Evolutionary conservation across 1,140 invertebrate species (phyloP).

Genomic region (Drosophila cardini): DNA sequence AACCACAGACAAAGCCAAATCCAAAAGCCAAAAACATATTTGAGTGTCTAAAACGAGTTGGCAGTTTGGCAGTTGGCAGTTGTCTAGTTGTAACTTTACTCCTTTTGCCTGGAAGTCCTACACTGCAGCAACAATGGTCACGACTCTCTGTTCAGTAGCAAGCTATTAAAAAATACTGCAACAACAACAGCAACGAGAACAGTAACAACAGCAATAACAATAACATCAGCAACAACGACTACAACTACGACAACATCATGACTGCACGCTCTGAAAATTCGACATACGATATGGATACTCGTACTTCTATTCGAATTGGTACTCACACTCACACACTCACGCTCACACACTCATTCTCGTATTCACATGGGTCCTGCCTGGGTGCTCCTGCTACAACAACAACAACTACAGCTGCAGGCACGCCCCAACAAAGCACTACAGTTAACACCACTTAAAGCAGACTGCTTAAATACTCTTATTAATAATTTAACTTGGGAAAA

Average conservation of each 20-base stretch:
- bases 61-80: conserved; percentile 41
- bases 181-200: conserved; percentile 28
- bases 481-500: no score
- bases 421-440: conserved; percentile 43
- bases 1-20: not conserved
- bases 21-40: conserved; percentile 44
- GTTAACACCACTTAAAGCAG: not conserved
- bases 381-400: conserved; percentile 17
- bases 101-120: conserved; percentile 21
- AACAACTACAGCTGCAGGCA: conserved; percentile 44
- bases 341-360: conserved; percentile 8
- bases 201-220: conserved; percentile 40
- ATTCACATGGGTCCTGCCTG: conserved; percentile 33
- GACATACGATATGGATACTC: conserved; percentile 74
- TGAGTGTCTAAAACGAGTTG: conserved; percentile 43
- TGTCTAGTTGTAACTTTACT: conserved; percentile 35
- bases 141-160: conserved; percentile 61
- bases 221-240: conserved; percentile 55
- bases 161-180: conserved; percentile 59
- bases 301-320: conserved; percentile 20
- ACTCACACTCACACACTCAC: conserved; percentile 18
- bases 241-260: conserved; percentile 68
- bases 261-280: conserved; percentile 81
- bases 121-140: conserved; percentile 69
- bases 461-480: conserved; percentile 2